Base-by-base conservation (phyloP, 1,140 invertebrate species). In the Pogonomyrmex barbatus region DNA sequence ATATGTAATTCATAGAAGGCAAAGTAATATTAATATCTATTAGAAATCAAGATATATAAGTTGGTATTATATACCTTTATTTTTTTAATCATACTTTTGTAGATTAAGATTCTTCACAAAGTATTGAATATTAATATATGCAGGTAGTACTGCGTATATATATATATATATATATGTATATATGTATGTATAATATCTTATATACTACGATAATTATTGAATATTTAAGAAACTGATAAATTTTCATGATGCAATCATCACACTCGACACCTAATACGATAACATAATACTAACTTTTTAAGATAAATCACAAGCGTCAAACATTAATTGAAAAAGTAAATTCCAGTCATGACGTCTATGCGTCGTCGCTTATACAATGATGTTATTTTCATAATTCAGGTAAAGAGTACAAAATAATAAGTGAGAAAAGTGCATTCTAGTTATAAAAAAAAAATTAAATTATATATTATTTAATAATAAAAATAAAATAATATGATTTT, bases 41-140 rank as follows among this genome's bases (percentile, higher is more conserved):
- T 36, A 82, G 42, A 73, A 47, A 47, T 4, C 47, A 83, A 60
- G 56, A 71, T 71, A 75, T 83, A 45, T 73, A 60, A 73, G 17
- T 30, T 60, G 58, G 24, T 58, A 50, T 82, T 47, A 17, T 58
- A 83, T 85, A 90, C 52, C 86, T 91, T 91, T 91, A 91, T 91
- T 91, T 78, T 86, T 90, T 87, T 87, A 91, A 91, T 91, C 73
- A 88, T n/a, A 75, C 86, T 67, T 60, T 70, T 88, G 63, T 89
- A 60, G 78, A 62, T 81, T 83, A 87, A 86, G 63, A 86, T 88
- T 62, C 58, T 89, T 90, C 73, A 91, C 90, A 91, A 90, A 87
- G 56, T 71, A 83, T 86, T 63, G 14, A 71, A 75, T 84, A 86
- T 63, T 65, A 85, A 24, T 78, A 76, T 65, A 33, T 77, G 82